Evolutionary conservation across 2,888 invertebrate species (phyloP).

Genomic region (Sepioteuthis lessoniana): DNA sequence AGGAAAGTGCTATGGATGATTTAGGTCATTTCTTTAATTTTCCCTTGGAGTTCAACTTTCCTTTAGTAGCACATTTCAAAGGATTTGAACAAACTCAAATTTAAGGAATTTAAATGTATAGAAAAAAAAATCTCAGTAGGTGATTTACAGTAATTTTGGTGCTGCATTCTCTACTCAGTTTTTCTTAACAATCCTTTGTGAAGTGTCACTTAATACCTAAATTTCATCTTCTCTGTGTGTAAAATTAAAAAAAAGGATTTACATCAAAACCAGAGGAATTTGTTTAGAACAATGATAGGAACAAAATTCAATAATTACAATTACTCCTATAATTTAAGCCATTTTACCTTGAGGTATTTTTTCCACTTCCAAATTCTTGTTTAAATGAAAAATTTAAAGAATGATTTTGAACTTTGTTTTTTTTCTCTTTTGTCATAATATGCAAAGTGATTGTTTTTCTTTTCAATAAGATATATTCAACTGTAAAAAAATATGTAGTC

Average conservation of each 20-base stretch:
- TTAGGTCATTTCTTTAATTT: not conserved
- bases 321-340: not conserved
- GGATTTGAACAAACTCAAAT: conserved; percentile 33
- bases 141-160: conserved; percentile 7
- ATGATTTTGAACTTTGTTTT: not conserved
- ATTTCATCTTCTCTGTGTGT: not conserved
- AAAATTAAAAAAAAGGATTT: not conserved
- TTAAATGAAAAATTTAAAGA: conserved; percentile 16
- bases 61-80: not conserved
- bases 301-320: conserved; percentile 33
- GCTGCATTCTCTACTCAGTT: not conserved
- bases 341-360: not conserved
- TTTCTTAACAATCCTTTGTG: not conserved
- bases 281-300: not conserved
- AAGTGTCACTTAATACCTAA: conserved; percentile 33
- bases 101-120: not conserved
- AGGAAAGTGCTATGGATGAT: not conserved
- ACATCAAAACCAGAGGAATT: not conserved
- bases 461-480: conserved; percentile 12
- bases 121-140: not conserved
- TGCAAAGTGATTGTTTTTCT: not conserved
- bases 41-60: not conserved
- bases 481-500: not conserved
- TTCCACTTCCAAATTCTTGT: conserved; percentile 33
- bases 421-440: not conserved